Conservation (phyloP, 2,888 invertebrate genomes). For the Polyommatus icarus region DNA sequence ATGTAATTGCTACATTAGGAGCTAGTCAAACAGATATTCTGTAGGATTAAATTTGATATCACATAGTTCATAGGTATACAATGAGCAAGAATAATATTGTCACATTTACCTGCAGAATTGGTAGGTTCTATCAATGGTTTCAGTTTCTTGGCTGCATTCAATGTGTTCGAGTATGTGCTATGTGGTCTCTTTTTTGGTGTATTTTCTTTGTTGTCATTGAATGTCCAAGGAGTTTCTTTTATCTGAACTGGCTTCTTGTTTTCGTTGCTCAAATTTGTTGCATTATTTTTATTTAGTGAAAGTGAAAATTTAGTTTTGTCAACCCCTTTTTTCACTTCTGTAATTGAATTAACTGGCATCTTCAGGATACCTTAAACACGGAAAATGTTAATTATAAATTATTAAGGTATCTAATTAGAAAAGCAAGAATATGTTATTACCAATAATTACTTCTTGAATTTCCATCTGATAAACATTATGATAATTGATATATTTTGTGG, state of each 20-base stretch:
- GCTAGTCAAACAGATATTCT: not conserved
- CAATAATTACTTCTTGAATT: constrained; percentile 36
- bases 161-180: constrained; percentile 63
- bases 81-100: not conserved
- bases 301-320: constrained; percentile 69
- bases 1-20: not conserved
- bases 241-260: constrained; percentile 53
- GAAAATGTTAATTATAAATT: constrained; percentile 21
- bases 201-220: constrained; percentile 65
- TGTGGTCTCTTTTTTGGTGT: constrained; percentile 66
- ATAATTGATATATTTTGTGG: not conserved
- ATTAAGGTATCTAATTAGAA: constrained; percentile 28
- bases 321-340: constrained; percentile 70
- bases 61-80: not conserved
- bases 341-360: constrained; percentile 77
- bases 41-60: not conserved
- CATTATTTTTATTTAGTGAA: constrained; percentile 72
- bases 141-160: constrained; percentile 69
- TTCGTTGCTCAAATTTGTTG: constrained; percentile 62
- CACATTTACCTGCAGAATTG: constrained; percentile 55
- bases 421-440: constrained; percentile 46
- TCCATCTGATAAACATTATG: constrained; percentile 18
- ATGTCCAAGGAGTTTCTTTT: constrained; percentile 54
- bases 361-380: constrained; percentile 73
- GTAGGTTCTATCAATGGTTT: constrained; percentile 62